These are phyloP conservation scores for Priocnemis perturbator DNA, from an alignment of 2,888 invertebrate species.

Conservation along the genomic window DNA sequence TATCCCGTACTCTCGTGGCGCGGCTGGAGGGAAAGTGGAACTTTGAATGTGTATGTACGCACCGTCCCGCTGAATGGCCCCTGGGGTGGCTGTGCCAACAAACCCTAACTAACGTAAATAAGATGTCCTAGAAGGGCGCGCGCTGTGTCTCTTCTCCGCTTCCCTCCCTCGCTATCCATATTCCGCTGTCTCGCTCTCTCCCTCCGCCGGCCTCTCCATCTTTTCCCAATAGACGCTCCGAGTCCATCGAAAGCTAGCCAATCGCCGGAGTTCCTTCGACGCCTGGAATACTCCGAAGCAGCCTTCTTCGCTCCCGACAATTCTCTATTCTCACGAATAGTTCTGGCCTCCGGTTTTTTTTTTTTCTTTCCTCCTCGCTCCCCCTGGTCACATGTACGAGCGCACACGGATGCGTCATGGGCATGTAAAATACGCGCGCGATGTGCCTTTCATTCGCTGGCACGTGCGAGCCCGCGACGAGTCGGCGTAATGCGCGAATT, in stretches of 20 bases:
- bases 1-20: conserved; percentile 13
- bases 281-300: neutral
- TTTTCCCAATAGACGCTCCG: conserved; percentile 6
- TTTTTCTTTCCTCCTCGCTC: too few species aligned
- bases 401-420: too few species aligned
- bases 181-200: neutral
- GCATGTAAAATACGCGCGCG: too few species aligned
- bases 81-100: conserved; percentile 72
- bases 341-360: too few species aligned
- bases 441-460: too few species aligned
- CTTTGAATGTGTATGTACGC: conserved; percentile 34
- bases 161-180: neutral
- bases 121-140: conserved; percentile 65
- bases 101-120: conserved; percentile 75
- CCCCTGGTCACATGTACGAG: too few species aligned
- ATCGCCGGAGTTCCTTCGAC: neutral
- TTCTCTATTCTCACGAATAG: too few species aligned
- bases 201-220: neutral
- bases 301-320: too few species aligned
- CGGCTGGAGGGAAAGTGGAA: conserved; percentile 18
- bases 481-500: too few species aligned
- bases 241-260: too few species aligned
- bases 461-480: too few species aligned
- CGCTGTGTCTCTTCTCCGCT: conserved; percentile 21
- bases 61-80: conserved; percentile 61